Evolutionary conservation across 2,797 vertebrate species (phyloP), one percentile per base, ranked within the genome.

Genomic region (Coendou prehensilis): DNA sequence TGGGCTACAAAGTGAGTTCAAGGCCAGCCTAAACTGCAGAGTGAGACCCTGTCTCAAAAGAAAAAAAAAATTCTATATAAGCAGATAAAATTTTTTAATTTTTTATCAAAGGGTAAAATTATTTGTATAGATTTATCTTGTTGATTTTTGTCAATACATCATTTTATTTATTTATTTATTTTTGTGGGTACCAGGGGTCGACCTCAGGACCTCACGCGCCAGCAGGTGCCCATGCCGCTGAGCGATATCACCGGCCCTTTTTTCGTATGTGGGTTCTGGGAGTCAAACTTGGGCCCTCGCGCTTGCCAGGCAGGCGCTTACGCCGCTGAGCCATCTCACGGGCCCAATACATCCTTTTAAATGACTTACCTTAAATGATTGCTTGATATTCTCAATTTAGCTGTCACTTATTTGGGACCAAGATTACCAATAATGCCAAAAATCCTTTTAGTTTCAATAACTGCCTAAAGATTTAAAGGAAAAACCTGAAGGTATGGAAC

Each of bases 91-190:
- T 63, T 87, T 33, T 91, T 82, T 54, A 33, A 86, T 94, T 89
- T 83, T n/a, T n/a, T 57, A 37, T 56, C 56, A 87, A 93, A 93
- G 88, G 11, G 9, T 81, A 47, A 82, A 87, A 59, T 80, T 80
- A 80, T 61, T 88, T 88, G 64, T 56, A 30, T 76, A 61, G 6
- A n/a, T 91, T 91, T 94, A 23, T 9, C 11, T 54, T 82, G 13
- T 22, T 90, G n/a, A 61, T 87, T 82, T 93, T 15, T 26, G 10
- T 30, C 4, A 87, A 71, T 87, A 41, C 0, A 54, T 75, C 67
- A 52, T 75, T 52, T 75, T 85, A 67, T 41, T 41, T 41, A 41
- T 41, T 41, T 41, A 41, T 41, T 41, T 41, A 41, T 41, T 41
- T 41, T 41, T 41, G 37, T 41, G 37, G 37, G 37, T 41, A 41